These are phyloP conservation scores for Panurus biarmicus DNA, from an alignment of 2,113 vertebrate genomes.

Conservation along the genomic window DNA sequence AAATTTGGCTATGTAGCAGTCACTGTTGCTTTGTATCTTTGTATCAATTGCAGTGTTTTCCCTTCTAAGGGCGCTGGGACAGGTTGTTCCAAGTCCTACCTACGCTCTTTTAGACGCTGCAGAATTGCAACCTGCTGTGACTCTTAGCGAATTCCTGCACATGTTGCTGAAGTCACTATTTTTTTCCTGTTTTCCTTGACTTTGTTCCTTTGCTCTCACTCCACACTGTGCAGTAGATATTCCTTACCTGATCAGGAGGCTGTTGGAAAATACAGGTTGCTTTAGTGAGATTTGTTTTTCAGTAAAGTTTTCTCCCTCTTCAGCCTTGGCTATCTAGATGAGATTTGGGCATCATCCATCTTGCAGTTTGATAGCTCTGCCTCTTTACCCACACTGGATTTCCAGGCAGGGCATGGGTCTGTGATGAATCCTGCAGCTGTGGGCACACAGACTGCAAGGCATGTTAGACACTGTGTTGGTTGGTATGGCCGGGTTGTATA, in stretches of 20 bases:
- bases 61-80: not conserved
- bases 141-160: not conserved
- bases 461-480: not conserved
- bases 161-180: not conserved
- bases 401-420: not conserved
- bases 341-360: not conserved
- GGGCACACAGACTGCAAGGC: rapidly evolving
- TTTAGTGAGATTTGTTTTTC: not conserved
- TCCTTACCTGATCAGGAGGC: not conserved
- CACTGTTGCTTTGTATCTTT: not conserved
- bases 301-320: not conserved
- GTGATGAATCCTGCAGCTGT: not conserved
- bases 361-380: not conserved
- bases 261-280: not conserved
- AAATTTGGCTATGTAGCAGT: not conserved
- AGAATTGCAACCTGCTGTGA: not conserved
- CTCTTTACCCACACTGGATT: not conserved
- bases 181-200: not conserved
- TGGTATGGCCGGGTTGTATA: not conserved
- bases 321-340: not conserved
- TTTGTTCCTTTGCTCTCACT: not conserved
- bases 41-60: not conserved
- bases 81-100: not conserved
- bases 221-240: rapidly evolving
- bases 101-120: rapidly evolving